These are phyloP conservation scores for Papilio elwesi DNA, from an alignment of 2,888 invertebrate species.

Conservation along the genomic window DNA sequence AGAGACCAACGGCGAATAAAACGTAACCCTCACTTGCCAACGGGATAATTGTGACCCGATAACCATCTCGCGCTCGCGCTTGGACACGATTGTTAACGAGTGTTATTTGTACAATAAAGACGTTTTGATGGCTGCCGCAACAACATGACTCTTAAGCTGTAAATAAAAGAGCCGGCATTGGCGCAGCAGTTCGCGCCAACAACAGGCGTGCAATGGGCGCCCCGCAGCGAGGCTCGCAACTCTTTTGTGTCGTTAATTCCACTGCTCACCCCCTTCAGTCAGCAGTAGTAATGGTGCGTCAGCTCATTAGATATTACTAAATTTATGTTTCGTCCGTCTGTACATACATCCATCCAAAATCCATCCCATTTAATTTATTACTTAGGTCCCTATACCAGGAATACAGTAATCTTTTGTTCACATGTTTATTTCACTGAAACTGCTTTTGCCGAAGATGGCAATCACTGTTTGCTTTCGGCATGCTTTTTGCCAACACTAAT, in stretches of 20 bases:
- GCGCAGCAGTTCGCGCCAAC: conserved; percentile 36
- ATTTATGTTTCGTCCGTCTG: conserved; percentile 53
- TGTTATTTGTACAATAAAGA: conserved; percentile 58
- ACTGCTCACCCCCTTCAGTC: conserved; percentile 57
- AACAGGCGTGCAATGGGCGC: conserved; percentile 60
- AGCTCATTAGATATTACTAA: conserved; percentile 59
- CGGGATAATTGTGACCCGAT: conserved; percentile 58
- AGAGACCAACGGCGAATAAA: conserved; percentile 2
- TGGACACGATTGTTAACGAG: conserved; percentile 56
- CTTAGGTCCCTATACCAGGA: too few relatives aligned
- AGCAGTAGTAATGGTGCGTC: conserved; percentile 52
- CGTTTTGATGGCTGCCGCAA: conserved; percentile 41
- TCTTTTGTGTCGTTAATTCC: conserved; percentile 69
- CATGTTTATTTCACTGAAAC: too few relatives aligned
- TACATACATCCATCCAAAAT: conserved; percentile 1
- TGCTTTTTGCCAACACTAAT: too few relatives aligned
- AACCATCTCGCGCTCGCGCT: conserved; percentile 53
- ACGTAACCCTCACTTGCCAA: conserved; percentile 46
- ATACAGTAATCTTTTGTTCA: too few relatives aligned
- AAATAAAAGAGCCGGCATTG: conserved; percentile 40
- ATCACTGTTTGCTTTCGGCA: too few relatives aligned
- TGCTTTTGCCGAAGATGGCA: too few relatives aligned
- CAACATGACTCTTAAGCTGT: conserved; percentile 42
- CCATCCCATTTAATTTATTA: neutral
- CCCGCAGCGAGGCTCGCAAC: conserved; percentile 61